Evolutionary conservation across 2,797 vertebrate species (phyloP).

Genomic region (Psittacula derbiana): DNA sequence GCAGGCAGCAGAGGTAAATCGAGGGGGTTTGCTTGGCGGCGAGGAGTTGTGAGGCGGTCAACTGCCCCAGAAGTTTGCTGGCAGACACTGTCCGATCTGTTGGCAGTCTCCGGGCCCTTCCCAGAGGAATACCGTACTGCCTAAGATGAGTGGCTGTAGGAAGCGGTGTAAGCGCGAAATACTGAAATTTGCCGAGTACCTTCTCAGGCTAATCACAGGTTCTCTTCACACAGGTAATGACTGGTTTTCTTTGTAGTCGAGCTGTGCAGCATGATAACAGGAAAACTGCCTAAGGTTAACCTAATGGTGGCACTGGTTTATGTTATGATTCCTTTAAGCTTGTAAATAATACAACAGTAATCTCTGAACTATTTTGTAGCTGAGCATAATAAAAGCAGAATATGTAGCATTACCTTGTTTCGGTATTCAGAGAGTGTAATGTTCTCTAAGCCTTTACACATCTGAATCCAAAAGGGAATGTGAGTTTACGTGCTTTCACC

Average conservation of each 20-base stretch:
- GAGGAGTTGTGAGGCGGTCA: constrained; percentile 58
- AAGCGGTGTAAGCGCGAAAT: constrained; percentile 96
- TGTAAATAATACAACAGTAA: background rate
- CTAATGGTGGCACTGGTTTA: background rate
- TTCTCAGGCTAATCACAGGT: constrained; percentile 93
- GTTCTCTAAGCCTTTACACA: background rate
- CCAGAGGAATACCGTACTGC: constrained; percentile 64
- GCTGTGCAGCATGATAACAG: background rate
- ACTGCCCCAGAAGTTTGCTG: constrained; percentile 77
- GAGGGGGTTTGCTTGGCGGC: constrained; percentile 2
- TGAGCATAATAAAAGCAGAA: background rate
- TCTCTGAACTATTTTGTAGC: background rate
- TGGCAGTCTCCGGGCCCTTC: constrained; percentile 59
- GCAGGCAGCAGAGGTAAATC: constrained; percentile 26
- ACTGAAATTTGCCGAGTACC: constrained; percentile 95
- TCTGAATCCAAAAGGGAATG: background rate
- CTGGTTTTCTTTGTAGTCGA: constrained; percentile 42
- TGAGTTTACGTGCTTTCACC: background rate
- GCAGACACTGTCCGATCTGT: background rate
- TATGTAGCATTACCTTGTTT: background rate
- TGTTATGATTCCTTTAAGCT: background rate
- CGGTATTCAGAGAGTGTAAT: background rate
- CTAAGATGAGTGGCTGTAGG: constrained; percentile 93
- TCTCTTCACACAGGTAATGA: constrained; percentile 92
- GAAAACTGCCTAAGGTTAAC: background rate